Percentiles rank a stretch among this genome's conserved stretches.
Conservation (phyloP, 1,140 invertebrate species). For the Oryzaephilus surinamensis region DNA sequence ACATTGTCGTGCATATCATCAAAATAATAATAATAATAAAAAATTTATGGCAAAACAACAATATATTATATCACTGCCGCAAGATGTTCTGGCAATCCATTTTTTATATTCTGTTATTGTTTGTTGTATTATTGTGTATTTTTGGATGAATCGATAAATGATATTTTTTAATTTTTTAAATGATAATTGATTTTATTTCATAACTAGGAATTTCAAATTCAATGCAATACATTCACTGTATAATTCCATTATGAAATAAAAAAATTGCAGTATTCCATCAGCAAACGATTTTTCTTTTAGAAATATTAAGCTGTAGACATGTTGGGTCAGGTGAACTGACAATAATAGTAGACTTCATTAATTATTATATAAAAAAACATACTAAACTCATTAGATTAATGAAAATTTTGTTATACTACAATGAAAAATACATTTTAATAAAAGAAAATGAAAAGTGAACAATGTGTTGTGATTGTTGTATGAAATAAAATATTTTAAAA, state of each 20-base stretch:
- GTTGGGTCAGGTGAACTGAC: slow-evolving; percentile 18
- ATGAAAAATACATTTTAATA: slow-evolving; percentile 4
- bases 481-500: slow-evolving; percentile 14
- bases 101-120: no score
- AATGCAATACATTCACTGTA: no score
- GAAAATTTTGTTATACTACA: slow-evolving; percentile 16
- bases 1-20: no score
- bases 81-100: no score
- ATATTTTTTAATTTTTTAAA: neutral
- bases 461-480: slow-evolving; percentile 9
- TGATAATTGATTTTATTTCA: neutral
- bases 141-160: neutral
- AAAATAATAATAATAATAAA: no score
- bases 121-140: no score
- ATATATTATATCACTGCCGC: no score
- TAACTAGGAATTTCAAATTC: no score
- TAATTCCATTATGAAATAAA: neutral
- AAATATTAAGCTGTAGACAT: slow-evolving; percentile 2
- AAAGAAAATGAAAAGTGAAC: neutral
- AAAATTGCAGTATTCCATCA: neutral
- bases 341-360: slow-evolving; percentile 13
- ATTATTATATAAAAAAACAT: neutral
- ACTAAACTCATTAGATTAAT: neutral
- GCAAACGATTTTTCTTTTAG: slow-evolving; percentile 6
- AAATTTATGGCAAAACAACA: no score